Evolutionary conservation across 35 echinoderm and acorn worm genomes (phyloP).

Genomic region (Patiria miniata): DNA sequence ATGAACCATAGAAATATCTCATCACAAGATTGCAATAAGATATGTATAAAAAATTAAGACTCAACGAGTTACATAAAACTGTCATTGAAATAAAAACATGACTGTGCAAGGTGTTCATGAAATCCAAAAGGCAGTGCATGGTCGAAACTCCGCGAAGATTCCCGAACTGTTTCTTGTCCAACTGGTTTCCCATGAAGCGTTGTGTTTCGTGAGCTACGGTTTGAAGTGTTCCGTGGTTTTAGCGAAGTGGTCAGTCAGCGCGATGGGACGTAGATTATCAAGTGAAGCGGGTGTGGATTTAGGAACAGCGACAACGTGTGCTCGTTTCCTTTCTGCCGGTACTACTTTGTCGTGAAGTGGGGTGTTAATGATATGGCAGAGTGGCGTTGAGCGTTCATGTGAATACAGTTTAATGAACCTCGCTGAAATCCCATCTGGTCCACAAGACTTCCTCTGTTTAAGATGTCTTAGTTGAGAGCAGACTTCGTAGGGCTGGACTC

Average conservation of each 20-base stretch:
- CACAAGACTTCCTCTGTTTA: background rate
- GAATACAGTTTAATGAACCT: background rate
- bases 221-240: no score
- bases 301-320: slow-evolving; percentile 45
- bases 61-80: no score
- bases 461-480: background rate
- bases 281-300: slow-evolving; percentile 23
- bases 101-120: no score
- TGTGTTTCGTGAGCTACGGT: no score
- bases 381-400: background rate
- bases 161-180: no score
- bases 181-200: no score
- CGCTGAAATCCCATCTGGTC: slow-evolving; percentile 13
- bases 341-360: slow-evolving; percentile 26
- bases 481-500: background rate
- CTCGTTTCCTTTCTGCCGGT: slow-evolving; percentile 35
- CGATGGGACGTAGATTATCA: slow-evolving; percentile 48
- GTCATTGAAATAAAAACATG: no score
- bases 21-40: no score
- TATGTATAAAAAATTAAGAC: no score
- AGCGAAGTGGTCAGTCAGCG: slow-evolving; percentile 56
- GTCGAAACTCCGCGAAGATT: no score
- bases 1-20: no score
- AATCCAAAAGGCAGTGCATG: no score
- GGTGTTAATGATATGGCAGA: background rate